A percentile compares a stretch with the other conserved stretches of the same genome.
Conservation (phyloP, 2,113 vertebrate genomes). For the Centrocercus urophasianus region DNA sequence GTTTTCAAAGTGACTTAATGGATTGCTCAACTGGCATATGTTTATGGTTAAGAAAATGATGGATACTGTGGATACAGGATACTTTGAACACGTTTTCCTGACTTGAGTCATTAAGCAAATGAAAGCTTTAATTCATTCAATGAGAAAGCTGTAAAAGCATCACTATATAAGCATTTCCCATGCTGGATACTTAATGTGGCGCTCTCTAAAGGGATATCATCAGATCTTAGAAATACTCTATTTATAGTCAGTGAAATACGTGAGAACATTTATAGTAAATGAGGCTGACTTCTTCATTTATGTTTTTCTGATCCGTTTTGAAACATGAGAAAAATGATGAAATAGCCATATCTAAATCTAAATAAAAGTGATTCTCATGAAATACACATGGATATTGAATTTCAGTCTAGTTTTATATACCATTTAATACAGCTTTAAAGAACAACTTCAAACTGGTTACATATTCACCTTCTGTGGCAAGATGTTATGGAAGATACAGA, state of each 20-base stretch:
- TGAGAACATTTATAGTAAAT: background rate
- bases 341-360: background rate
- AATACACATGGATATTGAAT: background rate
- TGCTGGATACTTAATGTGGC: background rate
- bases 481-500: background rate
- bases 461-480: background rate
- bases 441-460: background rate
- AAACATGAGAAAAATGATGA: background rate
- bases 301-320: background rate
- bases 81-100: background rate
- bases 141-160: background rate
- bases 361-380: background rate
- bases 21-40: background rate
- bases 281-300: background rate
- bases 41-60: conserved; percentile 7
- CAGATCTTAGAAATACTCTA: background rate
- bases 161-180: background rate
- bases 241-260: background rate
- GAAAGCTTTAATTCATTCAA: background rate
- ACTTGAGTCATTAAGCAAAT: background rate
- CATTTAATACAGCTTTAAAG: background rate
- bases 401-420: background rate
- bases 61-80: background rate
- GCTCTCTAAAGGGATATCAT: background rate
- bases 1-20: background rate